Conservation (phyloP, 2,797 vertebrate species). For the Lateolabrax maculatus region DNA sequence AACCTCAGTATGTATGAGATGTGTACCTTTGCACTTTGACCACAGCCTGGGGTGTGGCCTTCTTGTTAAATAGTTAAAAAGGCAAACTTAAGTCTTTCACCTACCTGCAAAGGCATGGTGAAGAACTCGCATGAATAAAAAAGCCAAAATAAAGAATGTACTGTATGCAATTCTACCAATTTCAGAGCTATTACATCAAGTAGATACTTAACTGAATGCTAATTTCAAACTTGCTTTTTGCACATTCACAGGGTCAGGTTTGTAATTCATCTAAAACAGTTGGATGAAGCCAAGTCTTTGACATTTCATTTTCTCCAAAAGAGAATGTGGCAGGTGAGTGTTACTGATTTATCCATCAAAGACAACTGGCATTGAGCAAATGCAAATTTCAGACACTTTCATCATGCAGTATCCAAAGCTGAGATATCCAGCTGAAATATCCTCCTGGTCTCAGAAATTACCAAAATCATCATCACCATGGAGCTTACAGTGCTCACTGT, state of each 20-base stretch:
- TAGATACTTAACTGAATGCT: background rate
- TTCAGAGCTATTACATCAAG: constrained; percentile 2
- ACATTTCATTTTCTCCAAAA: constrained; percentile 4
- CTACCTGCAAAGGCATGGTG: background rate
- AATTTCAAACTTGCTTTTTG: background rate
- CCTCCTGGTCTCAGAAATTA: no score
- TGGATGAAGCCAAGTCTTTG: background rate
- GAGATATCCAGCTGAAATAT: no score
- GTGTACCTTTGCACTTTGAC: constrained; percentile 65
- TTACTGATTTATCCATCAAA: constrained; percentile 1
- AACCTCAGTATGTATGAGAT: constrained; percentile 75
- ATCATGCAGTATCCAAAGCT: background rate
- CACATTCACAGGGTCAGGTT: background rate
- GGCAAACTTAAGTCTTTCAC: background rate
- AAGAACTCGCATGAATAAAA: background rate
- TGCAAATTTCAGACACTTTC: constrained; percentile 28
- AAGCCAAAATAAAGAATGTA: background rate
- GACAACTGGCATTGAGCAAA: background rate
- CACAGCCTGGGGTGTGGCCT: constrained; percentile 39
- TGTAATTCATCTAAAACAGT: background rate
- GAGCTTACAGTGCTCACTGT: no score
- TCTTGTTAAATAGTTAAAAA: constrained; percentile 45
- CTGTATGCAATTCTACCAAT: background rate
- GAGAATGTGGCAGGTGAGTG: background rate
- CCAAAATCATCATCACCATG: no score